Percentiles rank a stretch among this genome's conserved stretches.
Conservation (phyloP, 2,113 vertebrate genomes). For the Oreotrochilus melanogaster region DNA sequence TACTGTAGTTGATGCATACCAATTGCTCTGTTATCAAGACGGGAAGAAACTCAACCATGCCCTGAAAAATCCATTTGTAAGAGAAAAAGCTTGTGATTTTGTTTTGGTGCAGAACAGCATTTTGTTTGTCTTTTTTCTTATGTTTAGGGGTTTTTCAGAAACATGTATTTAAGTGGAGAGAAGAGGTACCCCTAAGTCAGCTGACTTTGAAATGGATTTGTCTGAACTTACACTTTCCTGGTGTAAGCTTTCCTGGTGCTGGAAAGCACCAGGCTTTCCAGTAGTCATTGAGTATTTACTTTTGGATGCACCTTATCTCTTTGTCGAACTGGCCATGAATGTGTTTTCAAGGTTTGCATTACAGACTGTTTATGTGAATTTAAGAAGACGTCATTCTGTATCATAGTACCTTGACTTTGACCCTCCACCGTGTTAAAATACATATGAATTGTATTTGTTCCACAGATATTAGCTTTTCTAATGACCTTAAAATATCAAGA, state of each 20-base stretch:
- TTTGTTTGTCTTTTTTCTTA: background rate
- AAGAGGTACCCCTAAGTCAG: background rate
- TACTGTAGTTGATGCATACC: background rate
- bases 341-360: background rate
- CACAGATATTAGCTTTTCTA: background rate
- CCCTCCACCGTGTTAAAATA: background rate
- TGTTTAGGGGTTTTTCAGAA: background rate
- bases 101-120: background rate
- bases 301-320: slow-evolving; percentile 8
- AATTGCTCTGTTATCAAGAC: background rate
- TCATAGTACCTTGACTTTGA: slow-evolving; percentile 20
- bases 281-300: background rate
- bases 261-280: background rate
- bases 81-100: background rate
- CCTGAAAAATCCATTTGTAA: background rate
- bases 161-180: background rate
- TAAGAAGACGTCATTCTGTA: background rate
- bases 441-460: accelerated
- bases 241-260: no score
- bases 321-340: background rate
- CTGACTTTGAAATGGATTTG: background rate
- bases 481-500: background rate
- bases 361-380: background rate
- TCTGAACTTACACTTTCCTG: background rate
- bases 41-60: background rate